A percentile compares a stretch with the other conserved stretches of the same genome.
These are phyloP conservation scores for Myotis daubentonii DNA, from an alignment of 2,797 vertebrate species.

Conservation along the genomic window DNA sequence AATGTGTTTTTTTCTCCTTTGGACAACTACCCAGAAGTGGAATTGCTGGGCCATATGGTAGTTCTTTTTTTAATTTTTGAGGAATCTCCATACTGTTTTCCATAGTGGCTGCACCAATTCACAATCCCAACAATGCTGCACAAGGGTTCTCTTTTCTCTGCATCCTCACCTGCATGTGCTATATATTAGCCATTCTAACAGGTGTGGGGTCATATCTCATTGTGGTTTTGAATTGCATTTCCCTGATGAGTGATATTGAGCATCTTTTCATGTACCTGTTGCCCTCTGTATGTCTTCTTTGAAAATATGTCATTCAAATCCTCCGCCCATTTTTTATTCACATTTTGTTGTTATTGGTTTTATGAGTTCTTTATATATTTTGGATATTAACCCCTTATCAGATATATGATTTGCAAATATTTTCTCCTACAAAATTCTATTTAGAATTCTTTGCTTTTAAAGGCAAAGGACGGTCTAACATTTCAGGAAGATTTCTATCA, in stretches of 20 bases:
- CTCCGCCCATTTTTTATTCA: background rate
- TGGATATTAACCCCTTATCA: background rate
- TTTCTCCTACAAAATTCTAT: background rate
- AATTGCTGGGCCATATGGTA: background rate
- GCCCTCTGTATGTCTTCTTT: background rate
- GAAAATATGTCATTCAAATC: background rate
- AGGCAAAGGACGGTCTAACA: background rate
- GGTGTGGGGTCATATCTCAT: background rate
- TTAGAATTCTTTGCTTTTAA: background rate
- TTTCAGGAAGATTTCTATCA: background rate
- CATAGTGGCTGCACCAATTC: background rate
- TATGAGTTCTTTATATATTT: background rate
- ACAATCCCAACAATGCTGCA: background rate
- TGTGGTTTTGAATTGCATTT: background rate
- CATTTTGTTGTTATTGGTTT: background rate
- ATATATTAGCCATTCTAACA: background rate
- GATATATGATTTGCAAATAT: background rate
- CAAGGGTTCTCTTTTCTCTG: background rate
- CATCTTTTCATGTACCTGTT: background rate
- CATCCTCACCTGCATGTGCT: background rate
- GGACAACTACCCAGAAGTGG: background rate
- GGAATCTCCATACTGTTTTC: background rate
- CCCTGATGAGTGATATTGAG: background rate
- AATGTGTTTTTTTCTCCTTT: background rate
- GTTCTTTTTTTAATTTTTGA: background rate